A percentile compares a stretch with the other conserved stretches of the same genome.
These are phyloP conservation scores for Papilio dardanus DNA, from an alignment of 1,140 invertebrate species.

Conservation along the genomic window DNA sequence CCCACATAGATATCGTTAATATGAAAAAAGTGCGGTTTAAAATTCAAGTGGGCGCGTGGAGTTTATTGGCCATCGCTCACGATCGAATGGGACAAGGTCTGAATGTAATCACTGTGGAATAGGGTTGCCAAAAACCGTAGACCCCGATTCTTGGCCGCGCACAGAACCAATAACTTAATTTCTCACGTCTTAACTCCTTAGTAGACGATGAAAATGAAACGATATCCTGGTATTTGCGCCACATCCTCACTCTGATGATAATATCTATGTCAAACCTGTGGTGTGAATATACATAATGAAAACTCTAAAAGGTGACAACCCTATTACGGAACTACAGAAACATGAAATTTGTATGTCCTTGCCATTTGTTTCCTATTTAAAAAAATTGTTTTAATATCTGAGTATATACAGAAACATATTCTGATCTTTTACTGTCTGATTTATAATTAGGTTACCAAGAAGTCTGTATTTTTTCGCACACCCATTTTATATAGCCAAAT, in stretches of 20 bases:
- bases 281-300: neutral
- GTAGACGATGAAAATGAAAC: no score
- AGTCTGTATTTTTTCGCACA: no score
- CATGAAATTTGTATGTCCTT: neutral
- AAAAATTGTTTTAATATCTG: neutral
- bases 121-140: neutral
- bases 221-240: no score
- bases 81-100: conserved; percentile 38
- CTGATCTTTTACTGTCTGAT: neutral
- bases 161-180: no score
- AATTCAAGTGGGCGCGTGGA: conserved; percentile 40
- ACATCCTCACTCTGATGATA: no score
- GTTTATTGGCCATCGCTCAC: conserved; percentile 50
- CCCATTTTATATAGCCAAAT: neutral
- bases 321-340: neutral
- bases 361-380: neutral
- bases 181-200: no score
- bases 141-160: no score
- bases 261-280: no score
- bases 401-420: neutral
- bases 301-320: neutral
- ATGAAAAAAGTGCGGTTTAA: conserved; percentile 38
- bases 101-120: conserved; percentile 41
- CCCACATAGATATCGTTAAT: conserved; percentile 40
- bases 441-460: neutral